Conservation (phyloP, 2,888 invertebrate genomes). For the Oligia strigilis region DNA sequence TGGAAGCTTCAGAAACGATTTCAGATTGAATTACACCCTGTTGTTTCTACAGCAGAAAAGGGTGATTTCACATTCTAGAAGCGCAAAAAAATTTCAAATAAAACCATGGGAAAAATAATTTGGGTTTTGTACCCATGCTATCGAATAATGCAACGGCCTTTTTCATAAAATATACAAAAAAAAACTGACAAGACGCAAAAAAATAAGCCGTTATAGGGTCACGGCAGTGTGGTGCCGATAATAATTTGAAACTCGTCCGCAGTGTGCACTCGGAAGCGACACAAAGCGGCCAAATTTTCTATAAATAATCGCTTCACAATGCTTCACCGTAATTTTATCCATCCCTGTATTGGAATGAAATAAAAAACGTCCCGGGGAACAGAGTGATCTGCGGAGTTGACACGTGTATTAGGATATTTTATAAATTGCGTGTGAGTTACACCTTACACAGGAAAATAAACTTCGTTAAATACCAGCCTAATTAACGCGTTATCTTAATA, state of each 20-base stretch:
- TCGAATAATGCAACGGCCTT: slow-evolving; percentile 74
- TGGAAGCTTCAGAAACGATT: background rate
- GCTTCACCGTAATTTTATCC: slow-evolving; percentile 87
- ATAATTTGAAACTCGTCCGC: slow-evolving; percentile 79
- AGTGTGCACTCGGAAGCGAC: slow-evolving; percentile 82
- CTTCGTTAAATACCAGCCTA: background rate
- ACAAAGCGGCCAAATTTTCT: slow-evolving; percentile 89
- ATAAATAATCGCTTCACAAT: slow-evolving; percentile 90
- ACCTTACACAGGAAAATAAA: background rate
- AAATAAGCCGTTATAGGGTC: slow-evolving; percentile 79
- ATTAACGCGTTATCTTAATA: background rate
- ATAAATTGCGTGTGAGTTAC: background rate
- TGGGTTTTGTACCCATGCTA: background rate
- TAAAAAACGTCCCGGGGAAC: slow-evolving; percentile 82
- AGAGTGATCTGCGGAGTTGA: slow-evolving; percentile 77
- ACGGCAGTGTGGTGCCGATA: slow-evolving; percentile 74
- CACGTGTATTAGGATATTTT: slow-evolving; percentile 37
- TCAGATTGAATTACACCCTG: background rate
- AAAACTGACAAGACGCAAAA: slow-evolving; percentile 66
- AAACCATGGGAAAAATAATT: slow-evolving; percentile 12
- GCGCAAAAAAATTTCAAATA: background rate
- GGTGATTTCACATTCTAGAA: slow-evolving; percentile 34
- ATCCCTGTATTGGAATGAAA: slow-evolving; percentile 87
- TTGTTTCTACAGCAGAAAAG: background rate
- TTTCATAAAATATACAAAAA: slow-evolving; percentile 63